Percentiles rank a stretch among this genome's conserved stretches.
Evolutionary conservation across 2,797 vertebrate genomes (phyloP).

Genomic region (Lithobates pipiens): DNA sequence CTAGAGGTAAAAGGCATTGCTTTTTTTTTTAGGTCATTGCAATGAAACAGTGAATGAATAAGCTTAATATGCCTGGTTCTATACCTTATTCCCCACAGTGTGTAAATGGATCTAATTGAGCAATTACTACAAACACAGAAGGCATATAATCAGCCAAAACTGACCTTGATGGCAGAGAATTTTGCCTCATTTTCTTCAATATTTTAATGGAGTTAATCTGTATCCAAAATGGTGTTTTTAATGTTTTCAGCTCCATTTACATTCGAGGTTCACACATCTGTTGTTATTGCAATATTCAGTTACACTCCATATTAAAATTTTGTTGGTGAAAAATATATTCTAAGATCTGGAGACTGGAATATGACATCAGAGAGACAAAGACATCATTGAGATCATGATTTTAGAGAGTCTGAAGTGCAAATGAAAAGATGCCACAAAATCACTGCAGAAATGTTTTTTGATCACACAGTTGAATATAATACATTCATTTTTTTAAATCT

Average conservation of each 20-base stretch:
- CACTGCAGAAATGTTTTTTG: too few species aligned
- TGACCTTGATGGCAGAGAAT: conserved; percentile 41
- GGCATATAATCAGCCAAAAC: conserved; percentile 45
- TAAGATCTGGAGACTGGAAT: too few species aligned
- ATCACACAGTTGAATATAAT: too few species aligned
- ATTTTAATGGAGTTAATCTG: conserved; percentile 35
- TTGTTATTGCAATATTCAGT: conserved; percentile 12
- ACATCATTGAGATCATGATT: too few species aligned
- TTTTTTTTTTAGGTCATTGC: conserved; percentile 55
- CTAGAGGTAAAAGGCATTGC: conserved; percentile 31
- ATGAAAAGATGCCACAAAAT: too few species aligned
- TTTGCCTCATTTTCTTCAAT: conserved; percentile 29
- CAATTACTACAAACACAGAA: conserved; percentile 53
- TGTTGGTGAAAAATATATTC: too few species aligned
- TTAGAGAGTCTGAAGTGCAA: too few species aligned
- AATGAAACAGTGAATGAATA: conserved; percentile 46
- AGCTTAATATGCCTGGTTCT: conserved; percentile 39
- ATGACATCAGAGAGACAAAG: too few species aligned
- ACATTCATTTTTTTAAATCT: too few species aligned
- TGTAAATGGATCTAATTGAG: conserved; percentile 59
- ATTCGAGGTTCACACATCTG: conserved; percentile 8
- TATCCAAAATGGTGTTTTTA: background rate
- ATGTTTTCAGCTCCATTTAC: conserved; percentile 32
- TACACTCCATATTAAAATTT: background rate
- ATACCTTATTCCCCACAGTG: conserved; percentile 43